These are phyloP conservation scores for Manis pentadactyla DNA, from an alignment of 2,797 vertebrate species.

Conservation along the genomic window DNA sequence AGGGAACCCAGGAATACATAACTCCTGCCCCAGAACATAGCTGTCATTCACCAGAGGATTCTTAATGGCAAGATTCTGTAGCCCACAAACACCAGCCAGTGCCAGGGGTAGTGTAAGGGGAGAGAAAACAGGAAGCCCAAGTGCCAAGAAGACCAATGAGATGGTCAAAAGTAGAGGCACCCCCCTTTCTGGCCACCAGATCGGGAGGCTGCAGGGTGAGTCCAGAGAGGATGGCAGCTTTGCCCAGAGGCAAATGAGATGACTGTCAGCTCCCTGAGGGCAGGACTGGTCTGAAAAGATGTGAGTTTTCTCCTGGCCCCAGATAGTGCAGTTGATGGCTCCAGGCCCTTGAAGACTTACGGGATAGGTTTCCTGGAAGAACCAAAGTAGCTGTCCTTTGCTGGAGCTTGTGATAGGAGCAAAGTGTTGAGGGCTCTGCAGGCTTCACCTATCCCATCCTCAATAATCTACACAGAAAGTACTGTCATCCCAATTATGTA, in stretches of 20 bases:
- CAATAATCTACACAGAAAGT: accelerated
- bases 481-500: background rate
- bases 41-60: background rate
- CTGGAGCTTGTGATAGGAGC: background rate
- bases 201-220: background rate
- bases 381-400: background rate
- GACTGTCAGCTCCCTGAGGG: background rate
- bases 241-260: background rate
- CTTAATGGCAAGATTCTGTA: background rate
- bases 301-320: background rate
- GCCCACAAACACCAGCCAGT: background rate
- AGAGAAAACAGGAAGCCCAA: background rate
- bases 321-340: background rate
- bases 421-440: background rate
- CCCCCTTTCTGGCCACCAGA: background rate
- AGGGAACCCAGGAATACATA: background rate
- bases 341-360: background rate
- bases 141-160: background rate
- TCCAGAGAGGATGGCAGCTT: background rate
- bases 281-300: background rate
- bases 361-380: background rate
- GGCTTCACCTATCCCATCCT: background rate
- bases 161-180: accelerated
- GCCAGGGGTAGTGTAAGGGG: background rate
- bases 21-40: background rate